Percentiles rank a stretch among this genome's conserved stretches.
Evolutionary conservation across 2,797 vertebrate species (phyloP).

Genomic region (Scarus forsteni): DNA sequence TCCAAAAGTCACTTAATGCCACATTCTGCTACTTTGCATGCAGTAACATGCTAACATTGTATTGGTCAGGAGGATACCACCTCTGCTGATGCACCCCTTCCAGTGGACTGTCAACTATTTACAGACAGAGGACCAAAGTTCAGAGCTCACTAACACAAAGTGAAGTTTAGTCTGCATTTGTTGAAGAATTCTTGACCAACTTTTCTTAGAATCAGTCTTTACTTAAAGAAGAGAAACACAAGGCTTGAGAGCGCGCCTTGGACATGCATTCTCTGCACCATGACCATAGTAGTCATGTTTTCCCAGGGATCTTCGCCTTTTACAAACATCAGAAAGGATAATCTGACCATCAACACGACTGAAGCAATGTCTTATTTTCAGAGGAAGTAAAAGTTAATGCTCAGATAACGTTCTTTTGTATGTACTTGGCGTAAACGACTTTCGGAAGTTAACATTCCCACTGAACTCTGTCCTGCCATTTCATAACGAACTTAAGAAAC

Average conservation of each 20-base stretch:
- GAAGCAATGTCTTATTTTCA: too few species aligned
- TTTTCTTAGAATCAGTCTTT: neutral
- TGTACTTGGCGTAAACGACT: too few species aligned
- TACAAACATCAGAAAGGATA: too few species aligned
- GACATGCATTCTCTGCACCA: too few species aligned
- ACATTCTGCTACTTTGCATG: neutral
- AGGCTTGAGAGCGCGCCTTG: too few species aligned
- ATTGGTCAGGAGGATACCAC: constrained; percentile 40
- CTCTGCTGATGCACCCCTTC: constrained; percentile 10
- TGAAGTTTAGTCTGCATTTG: neutral
- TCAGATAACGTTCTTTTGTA: too few species aligned
- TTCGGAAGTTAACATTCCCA: neutral
- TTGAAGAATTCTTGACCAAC: neutral
- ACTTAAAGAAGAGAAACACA: neutral
- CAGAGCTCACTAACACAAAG: constrained; percentile 15
- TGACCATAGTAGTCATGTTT: too few species aligned
- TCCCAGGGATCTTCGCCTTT: too few species aligned
- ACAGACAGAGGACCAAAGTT: constrained; percentile 68
- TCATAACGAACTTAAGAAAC: constrained; percentile 12
- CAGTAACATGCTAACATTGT: neutral
- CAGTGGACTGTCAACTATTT: constrained; percentile 50
- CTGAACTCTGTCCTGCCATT: neutral
- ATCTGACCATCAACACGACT: too few species aligned
- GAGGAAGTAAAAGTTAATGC: too few species aligned
- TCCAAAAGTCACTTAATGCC: too few species aligned